Conservation (phyloP, 2,888 invertebrate species). For the Drosophila anceps region DNA sequence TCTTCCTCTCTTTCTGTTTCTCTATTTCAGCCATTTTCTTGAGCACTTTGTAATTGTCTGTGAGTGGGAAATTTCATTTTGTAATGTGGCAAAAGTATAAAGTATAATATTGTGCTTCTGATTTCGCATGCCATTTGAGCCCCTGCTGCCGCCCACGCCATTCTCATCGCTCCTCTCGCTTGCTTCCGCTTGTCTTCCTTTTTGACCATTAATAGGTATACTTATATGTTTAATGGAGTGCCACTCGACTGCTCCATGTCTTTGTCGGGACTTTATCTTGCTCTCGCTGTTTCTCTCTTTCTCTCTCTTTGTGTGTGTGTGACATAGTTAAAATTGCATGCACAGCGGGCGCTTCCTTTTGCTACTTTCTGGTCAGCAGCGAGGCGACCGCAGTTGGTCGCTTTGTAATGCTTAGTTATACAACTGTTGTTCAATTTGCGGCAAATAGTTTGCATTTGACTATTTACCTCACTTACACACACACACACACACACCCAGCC, state of each 20-base stretch:
- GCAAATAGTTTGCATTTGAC: slow-evolving; percentile 68
- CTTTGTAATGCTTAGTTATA: slow-evolving; percentile 56
- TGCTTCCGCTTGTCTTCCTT: slow-evolving; percentile 55
- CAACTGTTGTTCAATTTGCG: slow-evolving; percentile 75
- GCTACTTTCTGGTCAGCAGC: slow-evolving; percentile 25
- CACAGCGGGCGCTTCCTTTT: slow-evolving; percentile 19
- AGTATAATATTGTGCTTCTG: slow-evolving; percentile 79
- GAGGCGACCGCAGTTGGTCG: slow-evolving; percentile 47
- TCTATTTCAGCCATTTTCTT: slow-evolving; percentile 8
- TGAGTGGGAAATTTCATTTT: slow-evolving; percentile 67
- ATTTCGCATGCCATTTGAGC: slow-evolving; percentile 60
- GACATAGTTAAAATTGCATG: slow-evolving; percentile 68
- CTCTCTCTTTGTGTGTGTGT: slow-evolving; percentile 23
- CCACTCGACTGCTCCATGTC: slow-evolving; percentile 69
- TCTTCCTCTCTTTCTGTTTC: neutral
- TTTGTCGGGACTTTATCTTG: slow-evolving; percentile 33
- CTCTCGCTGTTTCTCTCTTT: slow-evolving; percentile 15
- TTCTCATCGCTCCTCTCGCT: too few species aligned
- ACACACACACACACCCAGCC: slow-evolving; percentile 9
- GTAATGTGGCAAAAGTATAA: slow-evolving; percentile 79
- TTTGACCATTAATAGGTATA: slow-evolving; percentile 82
- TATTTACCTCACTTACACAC: slow-evolving; percentile 62
- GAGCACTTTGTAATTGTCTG: slow-evolving; percentile 40
- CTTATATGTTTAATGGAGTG: slow-evolving; percentile 81
- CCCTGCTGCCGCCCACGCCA: neutral